Evolutionary conservation across 2,113 vertebrate genomes (phyloP).

Genomic region (Antechinus flavipes): DNA sequence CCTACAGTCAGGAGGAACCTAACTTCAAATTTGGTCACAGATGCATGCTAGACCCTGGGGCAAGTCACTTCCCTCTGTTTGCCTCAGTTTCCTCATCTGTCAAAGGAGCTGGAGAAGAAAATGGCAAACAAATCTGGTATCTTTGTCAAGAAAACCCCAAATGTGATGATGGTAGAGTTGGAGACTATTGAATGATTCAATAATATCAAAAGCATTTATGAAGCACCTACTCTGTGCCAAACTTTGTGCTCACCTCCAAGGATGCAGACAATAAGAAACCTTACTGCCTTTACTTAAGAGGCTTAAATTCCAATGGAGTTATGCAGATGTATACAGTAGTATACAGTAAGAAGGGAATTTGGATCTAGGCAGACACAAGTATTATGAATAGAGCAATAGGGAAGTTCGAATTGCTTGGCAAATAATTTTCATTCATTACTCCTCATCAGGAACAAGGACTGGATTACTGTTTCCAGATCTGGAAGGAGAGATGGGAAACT

Average conservation of each 20-base stretch:
- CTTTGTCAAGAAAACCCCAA: background rate
- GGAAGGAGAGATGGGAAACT: background rate
- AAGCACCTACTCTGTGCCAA: background rate
- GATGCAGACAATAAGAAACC: background rate
- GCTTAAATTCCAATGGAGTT: background rate
- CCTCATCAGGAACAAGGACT: background rate
- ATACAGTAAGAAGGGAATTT: background rate
- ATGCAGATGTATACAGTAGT: background rate
- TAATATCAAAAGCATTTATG: background rate
- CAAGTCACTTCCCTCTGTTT: background rate
- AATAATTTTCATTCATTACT: background rate
- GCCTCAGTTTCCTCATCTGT: background rate
- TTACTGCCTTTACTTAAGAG: background rate
- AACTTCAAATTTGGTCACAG: background rate
- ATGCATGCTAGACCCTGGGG: background rate
- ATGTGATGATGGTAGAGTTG: background rate
- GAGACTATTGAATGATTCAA: background rate
- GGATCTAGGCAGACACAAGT: background rate
- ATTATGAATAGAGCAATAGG: background rate
- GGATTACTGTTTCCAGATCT: background rate
- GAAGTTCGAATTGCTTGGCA: background rate
- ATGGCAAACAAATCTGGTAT: background rate
- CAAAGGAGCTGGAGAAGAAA: background rate
- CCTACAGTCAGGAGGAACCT: background rate
- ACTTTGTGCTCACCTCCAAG: background rate